Evolutionary conservation across 2,797 vertebrate species (phyloP).

Genomic region (Ciconia nigra): DNA sequence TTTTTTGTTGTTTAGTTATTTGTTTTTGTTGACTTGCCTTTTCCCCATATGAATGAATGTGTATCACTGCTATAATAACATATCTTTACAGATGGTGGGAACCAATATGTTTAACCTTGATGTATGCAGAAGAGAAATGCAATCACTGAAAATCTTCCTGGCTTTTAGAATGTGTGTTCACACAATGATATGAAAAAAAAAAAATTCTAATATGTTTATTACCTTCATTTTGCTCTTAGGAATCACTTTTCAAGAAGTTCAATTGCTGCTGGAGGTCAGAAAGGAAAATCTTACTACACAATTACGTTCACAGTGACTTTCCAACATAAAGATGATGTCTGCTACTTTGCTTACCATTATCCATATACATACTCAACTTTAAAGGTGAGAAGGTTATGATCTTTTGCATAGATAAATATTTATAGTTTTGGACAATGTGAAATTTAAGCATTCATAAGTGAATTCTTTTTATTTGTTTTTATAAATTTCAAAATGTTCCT

Average conservation of each 20-base stretch:
- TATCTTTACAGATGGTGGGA: neutral
- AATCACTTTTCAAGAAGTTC: constrained; percentile 98
- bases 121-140: neutral
- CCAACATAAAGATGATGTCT: constrained; percentile 94
- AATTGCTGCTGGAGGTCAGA: constrained; percentile 92
- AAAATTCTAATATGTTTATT: neutral
- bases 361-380: constrained; percentile 96
- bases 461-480: neutral
- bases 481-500: neutral
- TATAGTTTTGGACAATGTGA: neutral
- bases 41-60: neutral
- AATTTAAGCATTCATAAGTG: neutral
- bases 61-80: neutral
- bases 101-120: neutral
- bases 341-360: constrained; percentile 98
- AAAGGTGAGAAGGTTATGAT: constrained; percentile 80
- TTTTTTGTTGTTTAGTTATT: neutral
- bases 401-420: neutral
- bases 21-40: neutral
- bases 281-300: constrained; percentile 97
- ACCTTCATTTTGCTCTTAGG: constrained; percentile 68
- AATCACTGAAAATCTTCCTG: neutral
- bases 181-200: neutral
- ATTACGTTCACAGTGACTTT: constrained; percentile 93
- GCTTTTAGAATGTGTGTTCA: neutral